Conservation (phyloP, 2,888 invertebrate genomes). For the Stictocephala bisonia region DNA sequence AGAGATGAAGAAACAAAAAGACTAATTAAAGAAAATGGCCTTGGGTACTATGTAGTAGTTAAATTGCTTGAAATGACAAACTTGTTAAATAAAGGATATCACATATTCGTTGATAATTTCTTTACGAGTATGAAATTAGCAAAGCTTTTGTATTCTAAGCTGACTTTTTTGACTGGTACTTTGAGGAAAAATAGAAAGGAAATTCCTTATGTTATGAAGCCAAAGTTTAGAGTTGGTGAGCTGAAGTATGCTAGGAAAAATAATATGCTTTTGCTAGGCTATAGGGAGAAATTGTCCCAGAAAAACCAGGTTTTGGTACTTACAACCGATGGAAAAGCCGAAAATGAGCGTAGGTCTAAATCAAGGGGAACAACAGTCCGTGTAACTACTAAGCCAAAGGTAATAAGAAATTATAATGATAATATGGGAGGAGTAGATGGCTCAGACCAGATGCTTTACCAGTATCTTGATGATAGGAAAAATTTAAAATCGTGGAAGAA, state of each 20-base stretch:
- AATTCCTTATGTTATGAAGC: conserved; percentile 12
- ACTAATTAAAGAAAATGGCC: conserved; percentile 26
- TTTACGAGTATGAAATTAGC: conserved; percentile 28
- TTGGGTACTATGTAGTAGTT: conserved; percentile 23
- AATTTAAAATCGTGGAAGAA: conserved; percentile 6
- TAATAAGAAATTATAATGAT: conserved; percentile 33
- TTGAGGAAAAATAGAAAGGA: conserved; percentile 19
- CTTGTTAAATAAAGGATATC: conserved; percentile 30
- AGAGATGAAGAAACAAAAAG: conserved; percentile 2
- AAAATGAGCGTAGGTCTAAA: conserved; percentile 1
- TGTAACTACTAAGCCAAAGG: background rate
- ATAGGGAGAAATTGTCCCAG: conserved; percentile 20
- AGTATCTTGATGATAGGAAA: conserved; percentile 11
- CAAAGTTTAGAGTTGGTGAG: conserved; percentile 30
- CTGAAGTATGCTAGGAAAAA: conserved; percentile 37
- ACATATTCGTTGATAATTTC: conserved; percentile 23
- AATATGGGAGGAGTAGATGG: conserved; percentile 18
- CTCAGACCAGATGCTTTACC: conserved; percentile 14
- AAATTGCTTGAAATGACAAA: conserved; percentile 21
- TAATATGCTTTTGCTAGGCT: conserved; percentile 21
- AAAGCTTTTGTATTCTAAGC: conserved; percentile 26
- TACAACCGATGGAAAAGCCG: conserved; percentile 13
- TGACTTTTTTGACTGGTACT: conserved; percentile 29
- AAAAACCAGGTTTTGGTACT: conserved; percentile 31
- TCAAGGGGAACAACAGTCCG: background rate